phyloP scores from a whole-genome alignment of 2,113 vertebrate species.

The Steatornis caripensis region DNA sequence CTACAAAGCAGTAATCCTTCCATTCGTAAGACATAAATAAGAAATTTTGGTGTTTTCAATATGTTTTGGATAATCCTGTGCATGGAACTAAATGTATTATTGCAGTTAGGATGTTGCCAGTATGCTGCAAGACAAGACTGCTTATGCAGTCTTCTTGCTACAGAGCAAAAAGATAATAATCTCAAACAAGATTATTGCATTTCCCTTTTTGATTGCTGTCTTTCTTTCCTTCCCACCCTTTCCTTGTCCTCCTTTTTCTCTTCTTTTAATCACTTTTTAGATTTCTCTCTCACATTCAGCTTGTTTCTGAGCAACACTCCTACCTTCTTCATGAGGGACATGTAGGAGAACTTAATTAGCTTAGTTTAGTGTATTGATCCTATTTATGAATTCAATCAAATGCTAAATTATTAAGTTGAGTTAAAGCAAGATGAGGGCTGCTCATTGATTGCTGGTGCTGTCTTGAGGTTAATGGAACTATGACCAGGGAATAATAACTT shows the following conservation, averaged over 20 bases:
- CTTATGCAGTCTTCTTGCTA: background rate
- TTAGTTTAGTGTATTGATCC: background rate
- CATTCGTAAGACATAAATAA: background rate
- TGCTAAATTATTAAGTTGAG: background rate
- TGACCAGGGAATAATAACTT: background rate
- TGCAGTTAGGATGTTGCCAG: background rate
- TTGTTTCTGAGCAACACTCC: conserved; percentile 59
- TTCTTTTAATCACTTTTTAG: background rate
- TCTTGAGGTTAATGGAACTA: background rate
- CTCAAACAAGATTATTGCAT: background rate
- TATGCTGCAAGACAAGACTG: background rate
- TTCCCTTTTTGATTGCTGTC: background rate
- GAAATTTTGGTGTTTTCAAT: background rate
- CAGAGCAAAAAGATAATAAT: background rate
- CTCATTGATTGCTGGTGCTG: background rate
- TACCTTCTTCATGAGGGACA: background rate
- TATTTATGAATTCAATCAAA: background rate
- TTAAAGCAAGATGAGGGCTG: background rate
- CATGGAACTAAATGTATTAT: background rate
- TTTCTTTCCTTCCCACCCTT: background rate
- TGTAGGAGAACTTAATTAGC: background rate
- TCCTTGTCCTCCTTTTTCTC: background rate
- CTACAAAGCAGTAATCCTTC: background rate
- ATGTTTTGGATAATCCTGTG: background rate
- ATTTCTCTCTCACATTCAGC: conserved; percentile 6